These are phyloP conservation scores for Philereme transversata DNA, from an alignment of 2,888 invertebrate genomes.

Conservation along the genomic window DNA sequence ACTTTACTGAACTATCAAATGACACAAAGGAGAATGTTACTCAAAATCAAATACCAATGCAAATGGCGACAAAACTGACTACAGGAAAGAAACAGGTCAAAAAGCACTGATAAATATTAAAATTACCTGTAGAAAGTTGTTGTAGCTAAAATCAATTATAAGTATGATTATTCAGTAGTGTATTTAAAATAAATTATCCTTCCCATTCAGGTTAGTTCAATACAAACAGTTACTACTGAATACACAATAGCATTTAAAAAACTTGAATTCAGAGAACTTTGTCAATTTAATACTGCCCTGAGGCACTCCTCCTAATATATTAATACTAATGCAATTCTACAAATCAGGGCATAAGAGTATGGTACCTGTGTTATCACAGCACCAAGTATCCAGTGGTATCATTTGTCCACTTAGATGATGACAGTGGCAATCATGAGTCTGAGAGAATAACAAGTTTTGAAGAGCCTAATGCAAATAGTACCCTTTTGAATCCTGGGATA, in stretches of 20 bases:
- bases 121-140: slow-evolving; percentile 1
- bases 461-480: slow-evolving; percentile 59
- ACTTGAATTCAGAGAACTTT: slow-evolving; percentile 68
- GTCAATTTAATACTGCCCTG: slow-evolving; percentile 46
- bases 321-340: slow-evolving; percentile 49
- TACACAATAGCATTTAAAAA: slow-evolving; percentile 66
- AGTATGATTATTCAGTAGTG: slow-evolving; percentile 13
- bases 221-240: slow-evolving; percentile 56
- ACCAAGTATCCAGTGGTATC: slow-evolving; percentile 67
- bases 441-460: slow-evolving; percentile 40
- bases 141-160: slow-evolving; percentile 27
- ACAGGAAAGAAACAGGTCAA: slow-evolving; percentile 62
- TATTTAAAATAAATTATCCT: slow-evolving; percentile 38
- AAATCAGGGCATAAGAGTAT: slow-evolving; percentile 69
- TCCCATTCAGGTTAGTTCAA: slow-evolving; percentile 57
- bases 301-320: slow-evolving; percentile 55
- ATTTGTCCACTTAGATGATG: slow-evolving; percentile 70
- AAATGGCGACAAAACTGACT: slow-evolving; percentile 50
- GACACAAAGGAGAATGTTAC: slow-evolving; percentile 66
- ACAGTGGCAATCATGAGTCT: slow-evolving; percentile 40
- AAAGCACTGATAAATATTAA: slow-evolving; percentile 48
- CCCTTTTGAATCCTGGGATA: slow-evolving; percentile 40
- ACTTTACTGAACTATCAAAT: slow-evolving; percentile 69
- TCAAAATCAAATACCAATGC: slow-evolving; percentile 49
- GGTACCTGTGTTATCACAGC: slow-evolving; percentile 77